phyloP scores from a whole-genome alignment of 2,888 invertebrate species.

The Eupelmus urozonus region DNA sequence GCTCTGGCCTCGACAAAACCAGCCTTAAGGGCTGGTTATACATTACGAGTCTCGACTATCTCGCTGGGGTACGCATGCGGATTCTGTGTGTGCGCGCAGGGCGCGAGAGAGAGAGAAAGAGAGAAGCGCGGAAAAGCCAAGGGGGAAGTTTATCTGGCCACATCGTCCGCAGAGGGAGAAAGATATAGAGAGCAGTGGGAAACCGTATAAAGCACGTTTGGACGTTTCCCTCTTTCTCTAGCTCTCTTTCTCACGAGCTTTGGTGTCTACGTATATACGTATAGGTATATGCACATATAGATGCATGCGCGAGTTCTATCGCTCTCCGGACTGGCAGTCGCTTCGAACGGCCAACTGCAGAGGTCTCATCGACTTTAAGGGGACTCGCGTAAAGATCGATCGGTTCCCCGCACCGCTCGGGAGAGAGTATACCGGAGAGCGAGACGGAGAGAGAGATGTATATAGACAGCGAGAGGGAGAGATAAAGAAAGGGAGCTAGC shows the following conservation, averaged over 20 bases:
- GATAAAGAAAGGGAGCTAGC: neutral
- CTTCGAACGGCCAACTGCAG: conserved; percentile 53
- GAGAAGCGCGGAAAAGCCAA: neutral
- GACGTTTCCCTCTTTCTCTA: neutral
- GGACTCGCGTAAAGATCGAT: conserved; percentile 54
- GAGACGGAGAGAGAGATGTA: no score
- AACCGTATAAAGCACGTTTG: neutral
- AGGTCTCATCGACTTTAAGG: conserved; percentile 55
- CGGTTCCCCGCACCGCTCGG: conserved; percentile 1
- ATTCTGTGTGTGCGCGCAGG: no score
- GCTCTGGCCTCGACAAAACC: no score
- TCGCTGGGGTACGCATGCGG: no score
- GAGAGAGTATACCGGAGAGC: neutral
- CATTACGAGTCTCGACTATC: no score
- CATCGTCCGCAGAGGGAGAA: conserved; percentile 7
- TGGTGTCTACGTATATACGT: neutral
- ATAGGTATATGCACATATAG: neutral
- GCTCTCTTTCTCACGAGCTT: neutral
- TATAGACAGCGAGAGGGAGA: neutral
- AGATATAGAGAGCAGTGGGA: conserved; percentile 1
- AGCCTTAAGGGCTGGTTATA: no score
- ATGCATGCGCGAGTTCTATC: conserved; percentile 22
- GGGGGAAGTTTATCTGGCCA: neutral
- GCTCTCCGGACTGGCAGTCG: conserved; percentile 17
- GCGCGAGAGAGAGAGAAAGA: neutral